Base-by-base conservation (phyloP, 30 jellyfish, hydroid and myxozoan species). In the Aurelia coerulea region DNA sequence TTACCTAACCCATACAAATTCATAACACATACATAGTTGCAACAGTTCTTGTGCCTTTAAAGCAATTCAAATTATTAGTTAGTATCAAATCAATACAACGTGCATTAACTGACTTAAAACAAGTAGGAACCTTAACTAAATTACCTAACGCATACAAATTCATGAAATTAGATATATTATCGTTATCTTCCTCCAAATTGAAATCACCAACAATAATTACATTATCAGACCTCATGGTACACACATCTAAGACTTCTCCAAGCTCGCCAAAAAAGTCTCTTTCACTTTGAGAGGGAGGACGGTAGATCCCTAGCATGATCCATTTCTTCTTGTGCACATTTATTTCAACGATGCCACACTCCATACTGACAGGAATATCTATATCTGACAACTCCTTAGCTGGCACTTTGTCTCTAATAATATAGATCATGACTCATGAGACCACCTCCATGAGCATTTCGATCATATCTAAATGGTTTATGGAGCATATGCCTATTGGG, bases 301-400 rank as follows among this genome's bases (percentile, higher is more conserved):
- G n/a, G n/a, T n/a, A n/a, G n/a, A n/a, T n/a, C n/a, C n/a, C 74
- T 10, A 75, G 14, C 85, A 75, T 49, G 85, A 75, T 75, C 85
- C 85, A 75, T 75, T 49, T 75, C 66, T 75, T 51, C 62, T 75
- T 75, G 85, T 29, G 85, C 74, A 75, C 74, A 56, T 75, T 75
- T 75, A 75, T 75, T 75, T 75, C 74, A 75, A 75, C 56, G 35
- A 53, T 52, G 37, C 74, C 74, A 75, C 53, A 73, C 58, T 73
- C 84, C n/a, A 73, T 73, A 73, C 84, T 42, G 35, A 15, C 50
- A 17, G 84, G 84, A 50, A 73, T 50, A 49, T 50, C 84, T 73
- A 75, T n/a, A n/a, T n/a, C n/a, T n/a, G n/a, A n/a, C n/a, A n/a
- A n/a, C n/a, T n/a, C n/a, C n/a, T n/a, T n/a, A n/a, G n/a, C n/a